These are phyloP conservation scores for Drosophila sturtevanti DNA, from an alignment of 1,140 invertebrate genomes.

Conservation along the genomic window DNA sequence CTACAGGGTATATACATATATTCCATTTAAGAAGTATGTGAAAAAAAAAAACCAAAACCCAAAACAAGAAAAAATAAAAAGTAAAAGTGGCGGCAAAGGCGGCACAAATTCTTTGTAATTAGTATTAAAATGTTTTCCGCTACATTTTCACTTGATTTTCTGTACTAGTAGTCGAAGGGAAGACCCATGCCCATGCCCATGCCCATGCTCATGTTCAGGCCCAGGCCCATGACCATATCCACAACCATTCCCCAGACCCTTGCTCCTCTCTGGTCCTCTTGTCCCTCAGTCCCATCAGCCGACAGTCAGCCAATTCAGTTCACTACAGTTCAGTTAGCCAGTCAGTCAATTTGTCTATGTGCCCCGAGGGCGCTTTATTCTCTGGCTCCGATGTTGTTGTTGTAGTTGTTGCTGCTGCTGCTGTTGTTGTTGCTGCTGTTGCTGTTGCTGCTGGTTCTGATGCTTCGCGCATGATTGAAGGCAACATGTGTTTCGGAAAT, in stretches of 20 bases:
- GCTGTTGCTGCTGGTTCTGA: slow-evolving; percentile 13
- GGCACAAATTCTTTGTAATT: slow-evolving; percentile 81
- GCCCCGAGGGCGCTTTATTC: slow-evolving; percentile 56
- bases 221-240: not conserved
- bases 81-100: slow-evolving; percentile 67
- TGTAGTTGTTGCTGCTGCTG: no score
- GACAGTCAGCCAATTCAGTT: slow-evolving; percentile 38
- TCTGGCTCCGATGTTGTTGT: not conserved
- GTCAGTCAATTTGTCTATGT: slow-evolving; percentile 78
- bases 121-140: slow-evolving; percentile 81
- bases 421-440: slow-evolving; percentile 27
- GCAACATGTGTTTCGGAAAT: slow-evolving; percentile 82
- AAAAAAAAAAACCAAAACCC: not conserved
- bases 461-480: slow-evolving; percentile 77
- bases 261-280: not conserved
- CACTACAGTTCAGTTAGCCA: slow-evolving; percentile 52
- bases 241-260: no score
- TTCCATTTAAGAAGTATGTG: not conserved
- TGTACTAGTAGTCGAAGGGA: slow-evolving; percentile 41
- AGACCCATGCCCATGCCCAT: slow-evolving; percentile 6
- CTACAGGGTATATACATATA: no score
- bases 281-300: not conserved
- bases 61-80: slow-evolving; percentile 38
- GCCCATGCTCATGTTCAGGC: no score
- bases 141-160: slow-evolving; percentile 78